Evolutionary conservation across 2,888 invertebrate genomes (phyloP).

Genomic region (Nezara viridula): DNA sequence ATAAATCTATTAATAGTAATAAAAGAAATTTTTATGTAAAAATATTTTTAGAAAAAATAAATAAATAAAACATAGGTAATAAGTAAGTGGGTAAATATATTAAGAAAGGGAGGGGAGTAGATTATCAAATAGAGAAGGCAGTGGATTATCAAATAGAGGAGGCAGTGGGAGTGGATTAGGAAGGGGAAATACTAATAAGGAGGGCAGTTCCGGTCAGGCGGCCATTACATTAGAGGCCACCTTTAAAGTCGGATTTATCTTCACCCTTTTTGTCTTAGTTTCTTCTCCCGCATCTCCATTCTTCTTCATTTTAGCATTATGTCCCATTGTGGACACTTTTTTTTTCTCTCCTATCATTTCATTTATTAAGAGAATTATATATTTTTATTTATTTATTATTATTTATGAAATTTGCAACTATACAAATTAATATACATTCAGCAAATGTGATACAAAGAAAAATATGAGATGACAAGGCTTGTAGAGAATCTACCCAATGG

Average conservation of each 20-base stretch:
- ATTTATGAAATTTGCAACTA: too few species aligned
- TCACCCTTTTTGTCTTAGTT: background rate
- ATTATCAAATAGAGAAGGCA: too few species aligned
- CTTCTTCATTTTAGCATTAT: background rate
- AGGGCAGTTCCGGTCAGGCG: conserved; percentile 20
- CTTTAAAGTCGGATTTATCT: conserved; percentile 42
- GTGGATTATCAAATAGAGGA: too few species aligned
- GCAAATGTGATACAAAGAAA: too few species aligned
- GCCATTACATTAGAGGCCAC: background rate
- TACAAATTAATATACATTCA: too few species aligned
- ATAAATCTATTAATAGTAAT: too few species aligned
- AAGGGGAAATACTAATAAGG: conserved; percentile 45
- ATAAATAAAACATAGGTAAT: background rate
- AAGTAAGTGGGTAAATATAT: background rate
- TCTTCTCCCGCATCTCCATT: background rate
- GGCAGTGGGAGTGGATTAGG: background rate
- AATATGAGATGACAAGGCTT: too few species aligned
- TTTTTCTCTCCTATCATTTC: background rate
- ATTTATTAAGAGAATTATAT: background rate
- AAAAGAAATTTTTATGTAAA: too few species aligned
- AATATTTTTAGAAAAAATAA: too few species aligned
- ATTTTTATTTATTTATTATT: too few species aligned
- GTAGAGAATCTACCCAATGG: too few species aligned
- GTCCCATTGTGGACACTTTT: background rate
- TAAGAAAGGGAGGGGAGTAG: background rate